Evolutionary conservation across 2,888 invertebrate genomes (phyloP), one percentile per base, ranked within the genome.

Genomic region (Halictus quadricinctus): DNA sequence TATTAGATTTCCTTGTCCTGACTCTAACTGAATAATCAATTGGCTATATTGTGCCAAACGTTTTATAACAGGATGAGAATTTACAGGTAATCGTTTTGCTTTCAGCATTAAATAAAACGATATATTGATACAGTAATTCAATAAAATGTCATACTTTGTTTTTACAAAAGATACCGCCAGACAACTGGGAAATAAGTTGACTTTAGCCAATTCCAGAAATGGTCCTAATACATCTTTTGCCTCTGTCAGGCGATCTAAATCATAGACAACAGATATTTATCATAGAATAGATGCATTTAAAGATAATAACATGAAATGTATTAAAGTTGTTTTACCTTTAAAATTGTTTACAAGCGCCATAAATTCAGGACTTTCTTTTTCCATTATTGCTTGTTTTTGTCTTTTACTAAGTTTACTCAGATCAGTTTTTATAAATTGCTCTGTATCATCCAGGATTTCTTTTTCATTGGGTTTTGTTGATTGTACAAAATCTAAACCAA

Each of bases 311-410:
- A 25, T 60, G 15, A 66, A 41, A 36, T 29, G 36, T 70, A 73
- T 43, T 18, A 69, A 48, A 96, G 12, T 58, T 58, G 5, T 58
- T 58, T 58, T 97, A 94, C 96, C 96, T 95, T 97, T 96, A 92
- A 97, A 98, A 94, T 98, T 98, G 85, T 96, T 96, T 76, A 98
- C 95, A 18, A 99, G 95, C 7, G 96, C 97, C 79, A 96, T 94
- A 93, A 98, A 97, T 95, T 99, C 98, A 3, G 99, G 98, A 75
- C 98, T 97, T 94, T 98, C 98, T 92, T 98, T 97, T 93, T 97
- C 96, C 88, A 99, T 95, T 78, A 98, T 94, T 91, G 97, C 96
- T 79, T 97, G 92, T 91, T 97, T 97, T 93, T 98, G 97, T 80
- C 97, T 95, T 91, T 97, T 96, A 21, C 97, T 96, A 92, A 98